Base-by-base conservation (phyloP, 2,888 invertebrate species). In the Trachelus stipa region DNA sequence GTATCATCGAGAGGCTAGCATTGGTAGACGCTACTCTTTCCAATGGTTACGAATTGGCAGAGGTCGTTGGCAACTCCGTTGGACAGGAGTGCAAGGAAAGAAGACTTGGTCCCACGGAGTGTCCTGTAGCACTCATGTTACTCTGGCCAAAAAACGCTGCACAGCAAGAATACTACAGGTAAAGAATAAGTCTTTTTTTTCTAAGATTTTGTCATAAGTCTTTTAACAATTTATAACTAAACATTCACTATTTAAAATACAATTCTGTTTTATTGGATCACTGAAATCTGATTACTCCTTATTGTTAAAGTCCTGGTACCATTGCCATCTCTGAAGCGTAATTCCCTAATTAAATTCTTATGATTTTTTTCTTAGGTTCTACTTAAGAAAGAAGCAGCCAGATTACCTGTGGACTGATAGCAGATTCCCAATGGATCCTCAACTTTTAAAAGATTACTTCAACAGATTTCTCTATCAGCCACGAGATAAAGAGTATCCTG, bases 1-100 rank as follows among this genome's bases (percentile, higher is more conserved):
- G 97, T 91, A 97, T 98, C 84, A 96, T 96, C 81, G 96, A 97
- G 88, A 92, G 95, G 84, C 92, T 96, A 69, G 93, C 93, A 74
- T 92, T 95, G 79, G 92, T 92, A 81, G 94, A 94, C 87, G 92
- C 92, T 80, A 90, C 92, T 82, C 89, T 91, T 83, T 90, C 88
- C 33, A 91, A 91, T 82, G 94, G 95, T 78, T 97, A 96, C 91
- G 97, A 97, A 92, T 92, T 97, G 91, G 96, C 97, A 40, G 97
- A 97, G 92, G 97, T 97, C 85, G 96, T 97, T 87, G 96, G 97
- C 80, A 96, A 96, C 91, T 95, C 96, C 83, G 94, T 95, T 85
- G 97, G 97, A 69, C 96, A 96, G 87, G 97, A 98, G 90, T 98
- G 98, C 92, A 98, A 98, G 90, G 98, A 98, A 92, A 93, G 98